A percentile compares a stretch with the other conserved stretches of the same genome.
These are phyloP conservation scores for Drosophila kanekoi DNA, from an alignment of 2,888 invertebrate genomes.

Conservation along the genomic window DNA sequence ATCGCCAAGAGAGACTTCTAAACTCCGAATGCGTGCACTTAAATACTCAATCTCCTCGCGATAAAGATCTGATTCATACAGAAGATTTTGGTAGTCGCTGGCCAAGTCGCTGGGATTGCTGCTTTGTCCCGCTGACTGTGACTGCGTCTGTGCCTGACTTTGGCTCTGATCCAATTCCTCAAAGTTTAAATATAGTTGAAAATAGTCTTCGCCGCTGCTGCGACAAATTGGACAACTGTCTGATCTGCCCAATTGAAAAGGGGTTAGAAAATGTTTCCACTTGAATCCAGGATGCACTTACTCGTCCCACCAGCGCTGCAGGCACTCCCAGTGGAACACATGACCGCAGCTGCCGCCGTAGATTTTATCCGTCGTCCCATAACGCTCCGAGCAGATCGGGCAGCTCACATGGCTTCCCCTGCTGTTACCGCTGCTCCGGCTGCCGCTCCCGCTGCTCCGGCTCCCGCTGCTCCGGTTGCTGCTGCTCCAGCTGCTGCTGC, in stretches of 20 bases:
- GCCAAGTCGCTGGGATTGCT: background rate
- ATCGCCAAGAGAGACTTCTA: background rate
- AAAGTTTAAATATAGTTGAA: conserved; percentile 67
- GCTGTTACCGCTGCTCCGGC: background rate
- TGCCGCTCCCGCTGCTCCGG: background rate
- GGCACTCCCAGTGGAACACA: conserved; percentile 58
- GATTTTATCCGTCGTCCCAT: conserved; percentile 39
- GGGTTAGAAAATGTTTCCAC: background rate
- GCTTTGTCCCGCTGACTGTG: too few species aligned
- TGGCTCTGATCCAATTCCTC: conserved; percentile 40
- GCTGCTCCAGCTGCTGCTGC: conserved; percentile 10
- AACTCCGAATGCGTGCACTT: conserved; percentile 7
- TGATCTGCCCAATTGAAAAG: conserved; percentile 47
- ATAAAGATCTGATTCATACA: conserved; percentile 57
- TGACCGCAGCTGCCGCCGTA: conserved; percentile 58
- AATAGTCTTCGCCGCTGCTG: conserved; percentile 11
- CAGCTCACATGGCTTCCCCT: conserved; percentile 33
- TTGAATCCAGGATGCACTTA: conserved; percentile 37
- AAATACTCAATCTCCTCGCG: conserved; percentile 66
- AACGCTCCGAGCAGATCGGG: conserved; percentile 58
- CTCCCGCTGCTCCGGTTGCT: too few species aligned
- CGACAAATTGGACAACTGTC: conserved; percentile 74
- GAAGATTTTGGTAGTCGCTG: conserved; percentile 47
- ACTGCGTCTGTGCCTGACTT: background rate
- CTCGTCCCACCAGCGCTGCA: conserved; percentile 59